phyloP scores from a whole-genome alignment of 2,113 vertebrate species.

The Ceratotherium simum region DNA sequence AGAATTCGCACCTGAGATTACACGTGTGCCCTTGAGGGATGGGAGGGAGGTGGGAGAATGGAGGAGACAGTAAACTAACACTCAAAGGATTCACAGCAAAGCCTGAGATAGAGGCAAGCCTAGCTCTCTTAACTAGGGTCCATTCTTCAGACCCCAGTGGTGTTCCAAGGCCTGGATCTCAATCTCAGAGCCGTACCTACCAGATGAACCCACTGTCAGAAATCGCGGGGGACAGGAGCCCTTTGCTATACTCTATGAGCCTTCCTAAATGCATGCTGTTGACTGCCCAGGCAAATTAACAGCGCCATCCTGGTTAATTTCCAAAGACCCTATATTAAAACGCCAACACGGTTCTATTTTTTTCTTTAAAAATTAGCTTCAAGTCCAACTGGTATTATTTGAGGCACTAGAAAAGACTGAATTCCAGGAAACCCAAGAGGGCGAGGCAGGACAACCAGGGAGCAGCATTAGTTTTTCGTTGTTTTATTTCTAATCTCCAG shows the following conservation, averaged over 20 bases:
- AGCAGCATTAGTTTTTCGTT: constrained; percentile 81
- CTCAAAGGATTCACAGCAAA: background rate
- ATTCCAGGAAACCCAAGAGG: constrained; percentile 85
- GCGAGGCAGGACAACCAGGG: constrained; percentile 69
- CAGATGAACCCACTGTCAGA: background rate
- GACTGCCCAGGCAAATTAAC: background rate
- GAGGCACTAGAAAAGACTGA: constrained; percentile 76
- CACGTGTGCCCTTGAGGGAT: background rate
- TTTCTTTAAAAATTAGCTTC: constrained; percentile 61
- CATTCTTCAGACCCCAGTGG: background rate
- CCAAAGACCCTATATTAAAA: background rate
- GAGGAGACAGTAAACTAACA: background rate
- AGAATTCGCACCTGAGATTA: background rate
- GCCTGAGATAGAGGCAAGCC: background rate
- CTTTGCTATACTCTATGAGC: background rate
- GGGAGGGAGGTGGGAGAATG: rapidly evolving
- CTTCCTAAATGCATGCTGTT: background rate
- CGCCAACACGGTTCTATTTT: background rate
- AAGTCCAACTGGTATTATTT: constrained; percentile 70
- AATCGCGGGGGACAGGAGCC: rapidly evolving
- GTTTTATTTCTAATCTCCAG: constrained; percentile 81
- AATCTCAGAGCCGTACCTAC: background rate
- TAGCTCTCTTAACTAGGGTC: background rate
- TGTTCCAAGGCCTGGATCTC: background rate
- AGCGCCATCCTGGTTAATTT: background rate